phyloP scores from a whole-genome alignment of 2,797 vertebrate genomes.

The Helarctos malayanus region DNA sequence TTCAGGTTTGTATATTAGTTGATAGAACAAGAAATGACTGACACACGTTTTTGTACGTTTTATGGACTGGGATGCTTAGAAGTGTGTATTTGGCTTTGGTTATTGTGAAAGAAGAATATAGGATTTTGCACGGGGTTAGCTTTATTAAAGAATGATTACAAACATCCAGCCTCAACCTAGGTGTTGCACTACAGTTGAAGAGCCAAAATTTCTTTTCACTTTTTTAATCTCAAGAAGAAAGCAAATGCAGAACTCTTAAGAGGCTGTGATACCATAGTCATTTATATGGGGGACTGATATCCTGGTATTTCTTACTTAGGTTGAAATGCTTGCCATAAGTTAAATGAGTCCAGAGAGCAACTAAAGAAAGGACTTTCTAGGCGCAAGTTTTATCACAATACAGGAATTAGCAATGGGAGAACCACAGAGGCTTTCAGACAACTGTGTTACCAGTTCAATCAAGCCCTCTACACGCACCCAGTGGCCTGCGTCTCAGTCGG shows the following conservation, averaged over 20 bases:
- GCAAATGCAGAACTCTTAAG: background rate
- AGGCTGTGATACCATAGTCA: background rate
- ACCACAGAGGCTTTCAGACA: background rate
- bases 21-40: conserved; percentile 46
- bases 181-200: background rate
- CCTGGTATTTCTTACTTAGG: conserved; percentile 19
- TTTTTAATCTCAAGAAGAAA: conserved; percentile 59
- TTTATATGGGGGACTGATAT: background rate
- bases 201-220: conserved; percentile 1
- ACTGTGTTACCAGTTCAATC: background rate
- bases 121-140: background rate
- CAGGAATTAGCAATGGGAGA: background rate
- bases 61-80: conserved; percentile 13
- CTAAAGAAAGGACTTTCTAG: background rate
- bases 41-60: conserved; percentile 28
- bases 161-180: background rate
- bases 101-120: conserved; percentile 35
- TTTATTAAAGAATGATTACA: conserved; percentile 46
- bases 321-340: conserved; percentile 11
- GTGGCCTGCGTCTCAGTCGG: background rate
- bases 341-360: background rate
- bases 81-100: conserved; percentile 59
- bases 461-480: background rate
- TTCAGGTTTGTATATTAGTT: background rate
- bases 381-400: background rate